Percentiles rank a stretch among this genome's conserved stretches.
Evolutionary conservation across 2,888 invertebrate species (phyloP).

Genomic region (Mythimna lalbum): DNA sequence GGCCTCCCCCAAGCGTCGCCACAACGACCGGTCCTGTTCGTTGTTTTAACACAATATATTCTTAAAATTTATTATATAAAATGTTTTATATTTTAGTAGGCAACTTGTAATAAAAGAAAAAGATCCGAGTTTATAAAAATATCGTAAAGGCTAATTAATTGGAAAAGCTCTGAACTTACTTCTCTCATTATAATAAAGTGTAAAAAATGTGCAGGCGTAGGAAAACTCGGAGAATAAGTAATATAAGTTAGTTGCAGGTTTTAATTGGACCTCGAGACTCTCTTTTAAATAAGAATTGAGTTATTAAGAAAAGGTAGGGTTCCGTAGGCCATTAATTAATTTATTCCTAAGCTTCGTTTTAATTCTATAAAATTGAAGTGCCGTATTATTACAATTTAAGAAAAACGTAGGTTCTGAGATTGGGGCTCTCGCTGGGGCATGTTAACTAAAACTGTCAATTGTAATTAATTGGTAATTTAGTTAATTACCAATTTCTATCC

Average conservation of each 20-base stretch:
- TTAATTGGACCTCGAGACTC: slow-evolving; percentile 42
- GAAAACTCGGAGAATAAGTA: slow-evolving; percentile 17
- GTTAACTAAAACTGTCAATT: background rate
- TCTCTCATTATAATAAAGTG: slow-evolving; percentile 7
- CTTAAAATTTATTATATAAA: background rate
- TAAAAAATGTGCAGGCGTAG: slow-evolving; percentile 34
- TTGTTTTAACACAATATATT: background rate
- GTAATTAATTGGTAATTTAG: no score
- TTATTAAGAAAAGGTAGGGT: slow-evolving; percentile 18
- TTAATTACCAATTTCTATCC: background rate
- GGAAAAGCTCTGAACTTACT: background rate
- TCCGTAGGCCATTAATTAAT: slow-evolving; percentile 3
- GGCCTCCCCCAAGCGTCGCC: no score
- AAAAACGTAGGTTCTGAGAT: background rate
- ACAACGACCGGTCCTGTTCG: no score
- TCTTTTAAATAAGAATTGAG: slow-evolving; percentile 16
- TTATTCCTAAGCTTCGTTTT: background rate
- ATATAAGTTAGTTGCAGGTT: slow-evolving; percentile 47
- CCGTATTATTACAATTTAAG: background rate
- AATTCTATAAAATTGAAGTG: background rate
- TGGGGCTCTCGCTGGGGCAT: background rate
- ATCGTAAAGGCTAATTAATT: slow-evolving; percentile 13
- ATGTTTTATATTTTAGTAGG: background rate
- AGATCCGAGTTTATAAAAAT: background rate
- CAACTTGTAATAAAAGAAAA: background rate